Evolutionary conservation across 2,113 vertebrate species (phyloP).

Genomic region (Peromyscus polionotus): DNA sequence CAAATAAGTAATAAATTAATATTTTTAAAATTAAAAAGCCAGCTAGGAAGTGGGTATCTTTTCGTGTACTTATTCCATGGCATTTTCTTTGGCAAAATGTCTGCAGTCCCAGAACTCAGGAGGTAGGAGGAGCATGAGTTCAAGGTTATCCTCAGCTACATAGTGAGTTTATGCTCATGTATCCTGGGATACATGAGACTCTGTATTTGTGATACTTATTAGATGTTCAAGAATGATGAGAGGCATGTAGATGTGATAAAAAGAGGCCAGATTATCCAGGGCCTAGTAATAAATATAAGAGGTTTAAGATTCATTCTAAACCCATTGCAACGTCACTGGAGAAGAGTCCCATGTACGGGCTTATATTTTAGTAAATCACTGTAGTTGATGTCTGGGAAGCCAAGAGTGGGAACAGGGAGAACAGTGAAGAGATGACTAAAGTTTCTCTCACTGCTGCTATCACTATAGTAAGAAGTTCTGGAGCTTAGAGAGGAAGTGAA

Average conservation of each 20-base stretch:
- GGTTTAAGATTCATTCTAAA: not conserved
- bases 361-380: not conserved
- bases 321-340: not conserved
- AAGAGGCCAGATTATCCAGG: not conserved
- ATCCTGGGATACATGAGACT: not conserved
- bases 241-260: not conserved
- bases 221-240: not conserved
- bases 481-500: not conserved
- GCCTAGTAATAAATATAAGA: not conserved
- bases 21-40: not conserved
- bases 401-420: not conserved
- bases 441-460: not conserved
- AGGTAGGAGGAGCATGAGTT: not conserved
- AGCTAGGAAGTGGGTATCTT: not conserved
- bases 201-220: not conserved
- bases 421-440: not conserved
- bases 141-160: not conserved
- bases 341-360: not conserved
- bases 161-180: not conserved
- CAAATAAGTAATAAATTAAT: not conserved
- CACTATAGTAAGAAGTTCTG: conserved; percentile 24
- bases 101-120: not conserved
- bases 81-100: not conserved
- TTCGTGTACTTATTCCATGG: not conserved
- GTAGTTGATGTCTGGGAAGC: not conserved